Evolutionary conservation across 23 tunicate species (phyloP), one percentile per base, ranked within the genome.

Genomic region (Phallusia fumigata): DNA sequence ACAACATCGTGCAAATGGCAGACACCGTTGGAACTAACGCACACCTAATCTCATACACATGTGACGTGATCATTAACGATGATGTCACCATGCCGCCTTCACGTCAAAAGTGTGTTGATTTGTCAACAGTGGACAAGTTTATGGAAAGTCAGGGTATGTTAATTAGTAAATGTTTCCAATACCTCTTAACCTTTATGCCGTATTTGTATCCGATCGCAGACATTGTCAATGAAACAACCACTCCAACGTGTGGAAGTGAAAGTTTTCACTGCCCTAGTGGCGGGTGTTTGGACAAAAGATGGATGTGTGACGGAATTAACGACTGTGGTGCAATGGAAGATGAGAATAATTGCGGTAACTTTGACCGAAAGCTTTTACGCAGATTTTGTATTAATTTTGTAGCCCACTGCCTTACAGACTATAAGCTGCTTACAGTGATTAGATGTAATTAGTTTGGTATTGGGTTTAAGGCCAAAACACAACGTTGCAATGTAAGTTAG

Each of bases 221-320:
- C 28, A 24, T 58, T 22, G 28, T 24, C 3, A 58, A 58, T 58
- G 69, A 58, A 24, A 21, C 69, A 13, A 22, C 28, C 2, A 24
- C 69, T 24, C 28, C 69, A 16, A 3, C 78, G 16, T 82, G 89
- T 80, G 85, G 82, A 31, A 85, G 22, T 45, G 86, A 74, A 73
- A 50, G 74, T 15, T 91, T 91, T 49, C 79, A 30, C 11, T 92
- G 97, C 45, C 31, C 31, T 15, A 58, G 76, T 65, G 88, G 75
- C 3, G 30, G 30, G 28, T 92, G 97, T 79, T 64, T 92, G 28
- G 97, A 92, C 85, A 36, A 15, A 24, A 80, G 84, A 47, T 92
- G 97, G 97, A 53, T 52, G 19, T 92, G 97, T 64, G 97, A 92
- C 44, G 97, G 97, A 21, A 64, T 74, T 28, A 92, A 92, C n/a